Evolutionary conservation across 2,113 vertebrate species (phyloP).

Genomic region (Protomyctophum bolini): DNA sequence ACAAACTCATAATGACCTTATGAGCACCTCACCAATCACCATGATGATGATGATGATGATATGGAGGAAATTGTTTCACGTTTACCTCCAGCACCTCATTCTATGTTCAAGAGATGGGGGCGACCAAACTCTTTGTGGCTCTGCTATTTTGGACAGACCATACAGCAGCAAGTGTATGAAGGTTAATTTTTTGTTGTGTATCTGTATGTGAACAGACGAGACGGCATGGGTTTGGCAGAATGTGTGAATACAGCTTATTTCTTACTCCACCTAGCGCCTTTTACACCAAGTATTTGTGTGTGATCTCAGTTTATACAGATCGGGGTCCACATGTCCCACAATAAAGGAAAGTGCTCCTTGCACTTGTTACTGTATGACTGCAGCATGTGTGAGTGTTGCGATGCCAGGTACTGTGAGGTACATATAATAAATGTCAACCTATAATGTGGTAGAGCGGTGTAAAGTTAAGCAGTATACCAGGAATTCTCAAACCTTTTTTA

Average conservation of each 20-base stretch:
- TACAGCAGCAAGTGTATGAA: background rate
- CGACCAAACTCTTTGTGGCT: background rate
- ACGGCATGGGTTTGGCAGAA: background rate
- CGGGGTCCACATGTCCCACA: background rate
- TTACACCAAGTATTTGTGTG: background rate
- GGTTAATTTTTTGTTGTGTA: background rate
- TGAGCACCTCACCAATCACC: too few species aligned
- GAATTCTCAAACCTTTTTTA: background rate
- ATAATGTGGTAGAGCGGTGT: background rate
- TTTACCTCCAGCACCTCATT: too few species aligned
- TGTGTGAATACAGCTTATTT: background rate
- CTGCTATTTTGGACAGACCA: background rate
- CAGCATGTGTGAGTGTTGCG: background rate
- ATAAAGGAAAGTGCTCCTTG: background rate
- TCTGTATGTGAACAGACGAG: background rate
- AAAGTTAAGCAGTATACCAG: background rate
- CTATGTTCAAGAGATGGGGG: too few species aligned
- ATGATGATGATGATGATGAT: too few species aligned
- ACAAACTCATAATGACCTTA: too few species aligned
- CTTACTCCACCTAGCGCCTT: background rate
- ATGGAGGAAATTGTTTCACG: too few species aligned
- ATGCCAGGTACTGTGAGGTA: background rate
- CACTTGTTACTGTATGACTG: background rate
- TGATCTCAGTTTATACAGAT: background rate
- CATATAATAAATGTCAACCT: background rate